Evolutionary conservation across 92 coral and sea anemone species (phyloP).

Genomic region (Ricordea florida): DNA sequence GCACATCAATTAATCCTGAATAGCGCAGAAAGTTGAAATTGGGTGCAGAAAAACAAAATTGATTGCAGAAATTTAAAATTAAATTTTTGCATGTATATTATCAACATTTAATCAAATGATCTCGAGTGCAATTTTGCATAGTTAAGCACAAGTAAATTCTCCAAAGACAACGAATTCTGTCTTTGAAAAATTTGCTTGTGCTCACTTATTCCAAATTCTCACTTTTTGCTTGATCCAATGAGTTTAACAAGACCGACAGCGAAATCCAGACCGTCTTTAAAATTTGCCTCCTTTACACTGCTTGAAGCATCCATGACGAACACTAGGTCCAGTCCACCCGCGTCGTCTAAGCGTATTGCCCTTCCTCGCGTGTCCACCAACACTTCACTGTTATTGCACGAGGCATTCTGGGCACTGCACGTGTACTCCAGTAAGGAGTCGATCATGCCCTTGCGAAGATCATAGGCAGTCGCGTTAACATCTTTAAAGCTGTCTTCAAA

Average conservation of each 20-base stretch:
- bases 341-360: slow-evolving; percentile 9
- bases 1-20: too few relatives aligned
- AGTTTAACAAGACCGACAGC: slow-evolving; percentile 45
- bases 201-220: neutral
- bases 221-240: slow-evolving; percentile 57
- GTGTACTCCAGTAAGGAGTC: slow-evolving; percentile 69
- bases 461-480: slow-evolving; percentile 51
- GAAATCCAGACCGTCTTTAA: slow-evolving; percentile 43
- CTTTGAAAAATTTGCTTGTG: too few relatives aligned
- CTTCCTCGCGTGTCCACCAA: slow-evolving; percentile 43
- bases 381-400: slow-evolving; percentile 33
- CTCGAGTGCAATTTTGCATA: too few relatives aligned
- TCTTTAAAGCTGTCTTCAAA: slow-evolving; percentile 59
- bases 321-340: slow-evolving; percentile 76
- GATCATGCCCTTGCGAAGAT: slow-evolving; percentile 52
- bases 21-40: too few relatives aligned
- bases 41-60: too few relatives aligned
- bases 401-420: slow-evolving; percentile 57
- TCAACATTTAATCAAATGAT: too few relatives aligned
- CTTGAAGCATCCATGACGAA: slow-evolving; percentile 85
- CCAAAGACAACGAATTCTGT: too few relatives aligned
- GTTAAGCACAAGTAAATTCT: too few relatives aligned
- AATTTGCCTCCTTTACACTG: slow-evolving; percentile 51
- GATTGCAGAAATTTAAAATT: too few relatives aligned
- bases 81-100: too few relatives aligned